Evolutionary conservation across 1,140 invertebrate genomes (phyloP).

Genomic region (Elymnias hypermnestra): DNA sequence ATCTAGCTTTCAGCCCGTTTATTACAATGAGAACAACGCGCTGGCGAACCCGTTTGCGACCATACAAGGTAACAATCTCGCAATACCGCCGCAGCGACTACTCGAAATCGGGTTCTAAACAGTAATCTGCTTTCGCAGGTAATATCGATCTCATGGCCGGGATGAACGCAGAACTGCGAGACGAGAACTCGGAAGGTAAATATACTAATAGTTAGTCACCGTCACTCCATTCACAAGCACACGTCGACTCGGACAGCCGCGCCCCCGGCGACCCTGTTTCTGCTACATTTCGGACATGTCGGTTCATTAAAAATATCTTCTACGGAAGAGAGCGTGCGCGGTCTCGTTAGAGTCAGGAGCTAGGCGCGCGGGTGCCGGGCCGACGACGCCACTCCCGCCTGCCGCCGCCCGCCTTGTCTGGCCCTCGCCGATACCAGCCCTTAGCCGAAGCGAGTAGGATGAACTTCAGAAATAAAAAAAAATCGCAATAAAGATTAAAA

Average conservation of each 20-base stretch:
- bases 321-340: constrained; percentile 61
- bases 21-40: constrained; percentile 61
- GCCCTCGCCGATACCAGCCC: neutral
- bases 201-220: constrained; percentile 36
- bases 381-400: constrained; percentile 34
- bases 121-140: constrained; percentile 32
- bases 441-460: no score
- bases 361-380: constrained; percentile 67
- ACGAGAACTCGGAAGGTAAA: constrained; percentile 67
- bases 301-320: neutral
- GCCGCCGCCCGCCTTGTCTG: constrained; percentile 14
- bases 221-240: constrained; percentile 67
- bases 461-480: no score
- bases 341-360: constrained; percentile 41
- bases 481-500: no score
- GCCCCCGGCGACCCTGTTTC: constrained; percentile 67
- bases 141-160: constrained; percentile 68
- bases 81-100: neutral
- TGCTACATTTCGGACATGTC: constrained; percentile 9
- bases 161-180: constrained; percentile 57
- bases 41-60: constrained; percentile 66
- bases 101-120: neutral
- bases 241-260: constrained; percentile 72
- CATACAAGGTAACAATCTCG: constrained; percentile 57
- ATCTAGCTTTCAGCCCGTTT: constrained; percentile 55